Conservation (phyloP, 1,140 invertebrate genomes). For the Psix sp. region DNA sequence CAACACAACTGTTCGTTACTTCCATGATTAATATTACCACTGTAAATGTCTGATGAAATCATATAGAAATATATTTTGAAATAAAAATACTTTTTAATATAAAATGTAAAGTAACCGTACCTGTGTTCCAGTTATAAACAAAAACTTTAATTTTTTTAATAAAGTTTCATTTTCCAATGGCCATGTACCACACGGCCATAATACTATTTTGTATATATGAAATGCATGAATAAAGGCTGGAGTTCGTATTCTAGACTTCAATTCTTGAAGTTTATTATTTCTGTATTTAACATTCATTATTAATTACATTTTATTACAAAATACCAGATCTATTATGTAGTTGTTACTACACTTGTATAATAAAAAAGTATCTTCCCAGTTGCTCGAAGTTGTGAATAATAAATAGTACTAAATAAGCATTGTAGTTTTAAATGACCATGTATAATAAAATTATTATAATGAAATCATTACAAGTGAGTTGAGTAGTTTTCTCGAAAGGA, state of each 20-base stretch:
- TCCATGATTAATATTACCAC: slow-evolving; percentile 17
- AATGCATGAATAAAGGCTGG: slow-evolving; percentile 18
- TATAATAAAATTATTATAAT: not conserved
- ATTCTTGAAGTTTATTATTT: slow-evolving; percentile 1
- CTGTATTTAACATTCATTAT: slow-evolving; percentile 1
- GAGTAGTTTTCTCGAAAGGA: too few species aligned
- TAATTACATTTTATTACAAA: too few species aligned
- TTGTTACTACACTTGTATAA: too few species aligned
- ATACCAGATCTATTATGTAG: too few species aligned
- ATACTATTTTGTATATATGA: slow-evolving; percentile 25
- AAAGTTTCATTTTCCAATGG: slow-evolving; percentile 21
- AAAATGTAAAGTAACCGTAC: slow-evolving; percentile 8
- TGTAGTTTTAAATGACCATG: not conserved
- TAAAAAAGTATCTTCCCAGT: too few species aligned
- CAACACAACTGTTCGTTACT: slow-evolving; percentile 18
- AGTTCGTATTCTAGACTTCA: slow-evolving; percentile 11
- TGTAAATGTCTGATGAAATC: slow-evolving; percentile 6
- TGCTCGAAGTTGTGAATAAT: too few species aligned
- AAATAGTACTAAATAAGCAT: too few species aligned
- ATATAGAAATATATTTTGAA: not conserved
- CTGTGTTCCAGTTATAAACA: slow-evolving; percentile 7
- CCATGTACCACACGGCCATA: slow-evolving; percentile 33
- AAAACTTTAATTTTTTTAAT: slow-evolving; percentile 26
- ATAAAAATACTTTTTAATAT: not conserved
- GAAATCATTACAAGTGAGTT: too few species aligned